Base-by-base conservation (phyloP, 92 coral and sea anemone species). In the Umimayanthus chanpuru region DNA sequence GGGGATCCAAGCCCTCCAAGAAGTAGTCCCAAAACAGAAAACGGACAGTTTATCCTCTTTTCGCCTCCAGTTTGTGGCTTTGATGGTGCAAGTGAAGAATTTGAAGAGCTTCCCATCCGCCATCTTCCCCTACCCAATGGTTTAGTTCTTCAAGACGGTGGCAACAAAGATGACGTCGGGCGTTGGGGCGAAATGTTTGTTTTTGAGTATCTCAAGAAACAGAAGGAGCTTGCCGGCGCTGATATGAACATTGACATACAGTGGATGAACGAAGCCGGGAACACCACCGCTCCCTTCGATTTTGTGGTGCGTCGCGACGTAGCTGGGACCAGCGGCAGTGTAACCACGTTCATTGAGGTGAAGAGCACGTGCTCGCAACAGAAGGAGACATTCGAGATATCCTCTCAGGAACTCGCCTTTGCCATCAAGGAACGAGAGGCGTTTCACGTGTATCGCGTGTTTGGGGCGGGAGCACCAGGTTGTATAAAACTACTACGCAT, bases 131-230 rank as follows among this genome's bases (percentile, higher is more conserved):
- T 90, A 72, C 90, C 96, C 40, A 88, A 85, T 30, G 73, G 79
- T 79, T 58, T 92, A 15, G 50, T 93, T 49, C 71, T 89, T 26
- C 85, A 64, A 64, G 91, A 90, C 23, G 89, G 74, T 76, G 81
- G 92, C 67, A 92, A 92, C 89, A 91, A 89, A 30, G 92, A 92
- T 65, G 96, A 90, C 18, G 75, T 96, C 49, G 98, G 98, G 26
- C 98, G 96, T 32, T 93, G 96, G 96, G 98, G 98, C 38, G 98
- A 96, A 47, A 78, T 71, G 65, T 88, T 93, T 43, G 98, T 96
- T 12, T 93, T 79, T 61, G 94, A 89, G 47, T 92, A 91, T 79
- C 88, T 96, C 39, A 90, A 72, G 50, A 55, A 76, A 44, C 89
- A 93, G 61, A 81, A 56, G 58, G 85, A 86, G 41, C 68, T 64